Evolutionary conservation across 2,113 vertebrate species (phyloP), one percentile per base, ranked within the genome.

Genomic region (Jaculus jaculus): DNA sequence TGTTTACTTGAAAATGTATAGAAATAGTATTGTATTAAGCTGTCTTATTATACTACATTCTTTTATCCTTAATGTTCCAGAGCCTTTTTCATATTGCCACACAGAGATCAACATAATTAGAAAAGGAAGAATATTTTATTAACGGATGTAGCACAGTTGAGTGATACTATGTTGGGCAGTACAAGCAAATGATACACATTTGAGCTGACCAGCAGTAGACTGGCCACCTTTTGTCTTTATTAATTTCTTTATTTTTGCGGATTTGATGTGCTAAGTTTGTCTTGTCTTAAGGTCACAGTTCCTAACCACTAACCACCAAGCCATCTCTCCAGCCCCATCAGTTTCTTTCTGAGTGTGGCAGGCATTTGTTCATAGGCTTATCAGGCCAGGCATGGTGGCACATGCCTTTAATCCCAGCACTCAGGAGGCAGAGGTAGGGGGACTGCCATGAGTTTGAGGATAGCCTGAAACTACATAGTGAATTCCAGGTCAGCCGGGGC

Each of bases 1-100:
- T 93, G 65, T 77, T 89, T 75, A 93, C 24, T 87, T 89, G 77
- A 95, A 90, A 82, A 34, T 21, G n/a, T 74, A 84, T 51, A 34
- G 13, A 42, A 90, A 32, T 66, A 87, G 9, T 77, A 68, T 54
- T 89, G 16, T 21, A 51, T 54, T 54, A 54, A 54, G 15, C 54
- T 54, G 32, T 68, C 37, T 68, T 26, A 69, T 30, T 47, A 1
- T 83, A 81, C 9, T 77, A 6, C n/a, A 58, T 2, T 82, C 68
- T 69, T 88, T 89, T 69, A 79, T 32, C 28, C 6, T 66, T 89
- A 42, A 65, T 60, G 21, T 42, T 18, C 34, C 17, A 68, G 37
- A 75, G 39, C 4, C 91, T 12, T 91, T 92, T 88, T 84, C 11
- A n/a, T 87, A 12, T 23, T 90, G 79, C 47, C 58, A 71, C 3